Base-by-base conservation (phyloP, 2,113 vertebrate species). In the Manacus vitellinus region DNA sequence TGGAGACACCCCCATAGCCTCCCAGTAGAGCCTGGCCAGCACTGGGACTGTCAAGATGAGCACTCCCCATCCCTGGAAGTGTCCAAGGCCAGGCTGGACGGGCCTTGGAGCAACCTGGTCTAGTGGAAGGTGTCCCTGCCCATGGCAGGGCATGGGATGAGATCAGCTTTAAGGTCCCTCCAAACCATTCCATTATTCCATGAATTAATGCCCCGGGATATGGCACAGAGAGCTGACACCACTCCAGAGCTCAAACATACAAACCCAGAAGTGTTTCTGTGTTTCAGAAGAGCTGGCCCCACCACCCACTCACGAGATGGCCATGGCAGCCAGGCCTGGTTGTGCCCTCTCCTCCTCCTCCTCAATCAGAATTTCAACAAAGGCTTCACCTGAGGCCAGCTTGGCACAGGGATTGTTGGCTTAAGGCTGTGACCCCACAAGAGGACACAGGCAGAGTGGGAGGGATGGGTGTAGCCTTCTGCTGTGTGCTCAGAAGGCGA, bases 231-330 rank as follows among this genome's bases (percentile, higher is more conserved):
- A 59, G 51, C 30, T 20, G 68, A 28, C 27, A 31, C 2, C 33
- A 6, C 7, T 2, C 17, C 44, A 12, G n/a, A 67, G 54, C 37
- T 44, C 41, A 6, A 30, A 14, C 17, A 0, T 0, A 33, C 1
- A 0, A 28, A 13, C 11, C 28, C 2, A 2, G 3, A 4, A 8
- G 11, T 16, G 35, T 8, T 31, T 10, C 39, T 2, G 1, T n/a
- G 10, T 33, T 43, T 30, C 6, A 6, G 54, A 19, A 37, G 39
- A 39, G 65, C 52, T 61, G 82, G 58, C 76, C 55, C 59, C 46
- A 1, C 23, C 35, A 44, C n/a, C 21, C n/a, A 12, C 43, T 33
- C n/a, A 52, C 7, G 7, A 27, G 14, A 52, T 7, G 14, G 51
- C 25, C 51, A 9, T 14, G 21, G 12, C 21, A 31, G 30, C 18